Base-by-base conservation (phyloP, 2,113 vertebrate species). In the Irena cyanogastra region DNA sequence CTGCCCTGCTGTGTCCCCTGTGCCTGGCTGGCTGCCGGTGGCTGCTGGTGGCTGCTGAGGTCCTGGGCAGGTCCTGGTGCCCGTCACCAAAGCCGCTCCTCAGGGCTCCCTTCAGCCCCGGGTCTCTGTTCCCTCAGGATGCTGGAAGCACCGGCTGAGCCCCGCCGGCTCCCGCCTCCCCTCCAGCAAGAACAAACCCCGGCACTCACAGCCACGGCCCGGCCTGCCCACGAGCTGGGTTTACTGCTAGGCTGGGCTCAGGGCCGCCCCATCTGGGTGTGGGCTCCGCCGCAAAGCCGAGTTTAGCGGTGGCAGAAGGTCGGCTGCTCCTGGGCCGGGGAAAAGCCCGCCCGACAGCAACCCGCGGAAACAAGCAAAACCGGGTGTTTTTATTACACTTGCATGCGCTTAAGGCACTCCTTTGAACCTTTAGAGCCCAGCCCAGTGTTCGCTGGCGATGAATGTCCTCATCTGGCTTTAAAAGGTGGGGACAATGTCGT, bases 401-500 rank as follows among this genome's bases (percentile, higher is more conserved):
- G 94, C 97, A 82, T n/a, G 94, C 93, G 92, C 95, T 97, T 95
- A 87, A 94, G 95, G 97, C 95, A n/a, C 75, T 59, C 63, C 97
- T 97, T 97, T 97, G 97, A 97, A 97, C 95, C 95, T 91, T 96
- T 65, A 87, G 89, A 96, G 96, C 94, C 93, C 89, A 3, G 90
- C 93, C 56, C 93, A 87, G 93, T 28, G 97, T 57, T 95, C 91
- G 6, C 78, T 54, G 95, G 89, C 37, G 9, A 57, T 96, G 94
- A 97, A 97, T 97, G 95, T 97, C 95, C 93, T 97, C 95, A 95
- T 96, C 95, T 95, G 97, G 88, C 96, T 97, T 93, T 95, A 95
- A 97, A 97, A 97, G 97, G 95, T 97, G 95, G 71, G 84, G 82
- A 97, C 97, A 97, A 97, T 97, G 97, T 93, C 87, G 6, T 94